Evolutionary conservation across 2,888 invertebrate genomes (phyloP), one percentile per base, ranked within the genome.

Genomic region (Vandiemenella viatica): DNA sequence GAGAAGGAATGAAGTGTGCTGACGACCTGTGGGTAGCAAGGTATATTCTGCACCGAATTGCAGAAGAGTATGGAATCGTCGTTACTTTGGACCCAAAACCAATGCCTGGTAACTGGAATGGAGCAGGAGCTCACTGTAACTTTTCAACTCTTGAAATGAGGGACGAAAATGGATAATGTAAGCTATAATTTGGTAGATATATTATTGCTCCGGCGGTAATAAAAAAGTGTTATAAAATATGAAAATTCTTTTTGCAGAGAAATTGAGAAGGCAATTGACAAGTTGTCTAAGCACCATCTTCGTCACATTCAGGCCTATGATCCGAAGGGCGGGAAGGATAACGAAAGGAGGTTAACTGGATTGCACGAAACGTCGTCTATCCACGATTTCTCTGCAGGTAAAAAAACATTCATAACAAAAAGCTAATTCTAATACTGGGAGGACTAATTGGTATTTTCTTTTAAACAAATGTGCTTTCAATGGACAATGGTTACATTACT

Each of bases 301-400:
- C 80, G 87, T 56, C 97, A 98, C 67, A 97, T 98, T 67, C 82
- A 84, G 63, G 91, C 90, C 55, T 97, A 97, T 67, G 97, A 97
- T 69, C 96, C 95, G 10, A 83, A 89, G 55, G 85, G 88, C 61
- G 97, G 97, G 52, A 84, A 85, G 66, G 97, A 98, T 73, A 98
- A 98, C 69, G 91, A 88, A 65, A 79, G 96, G 55, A 81, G 97
- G 55, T 74, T 98, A 53, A 97, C 92, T 48, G 97, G 97, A 51
- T 78, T 76, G 58, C 93, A 92, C 66, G 97, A 98, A 70, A 98
- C 97, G 3, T 92, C 95, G 61, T 89, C 86, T 60, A 96, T 98
- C 65, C 86, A 91, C 65, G 91, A 96, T 67, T 98, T 98, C 68
- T 92, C 92, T 58, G 85, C 87, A 45, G 91, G 88, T 79, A 59